These are phyloP conservation scores for Parnassius mnemosyne DNA, from an alignment of 2,888 invertebrate species.

Conservation along the genomic window DNA sequence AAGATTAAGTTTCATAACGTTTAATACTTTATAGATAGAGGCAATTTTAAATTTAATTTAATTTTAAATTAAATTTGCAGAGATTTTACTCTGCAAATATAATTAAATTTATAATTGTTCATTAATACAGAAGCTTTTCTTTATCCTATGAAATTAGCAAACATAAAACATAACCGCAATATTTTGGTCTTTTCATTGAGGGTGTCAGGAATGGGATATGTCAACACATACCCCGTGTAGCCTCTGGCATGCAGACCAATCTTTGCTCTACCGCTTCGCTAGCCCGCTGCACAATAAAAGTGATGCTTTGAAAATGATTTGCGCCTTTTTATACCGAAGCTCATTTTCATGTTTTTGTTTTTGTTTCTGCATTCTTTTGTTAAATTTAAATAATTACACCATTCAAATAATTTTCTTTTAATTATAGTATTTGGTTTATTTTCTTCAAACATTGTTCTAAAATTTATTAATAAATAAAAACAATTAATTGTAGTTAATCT, in stretches of 20 bases:
- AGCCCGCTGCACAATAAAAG: constrained; percentile 1
- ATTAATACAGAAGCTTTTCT: too few relatives aligned
- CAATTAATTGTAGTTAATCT: too few relatives aligned
- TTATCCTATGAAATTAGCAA: not conserved
- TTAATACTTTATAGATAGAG: too few relatives aligned
- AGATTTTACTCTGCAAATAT: too few relatives aligned
- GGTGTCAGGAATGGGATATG: constrained; percentile 37
- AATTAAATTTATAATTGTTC: too few relatives aligned
- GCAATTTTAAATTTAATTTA: too few relatives aligned
- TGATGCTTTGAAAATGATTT: not conserved
- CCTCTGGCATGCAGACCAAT: constrained; percentile 37
- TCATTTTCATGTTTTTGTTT: not conserved
- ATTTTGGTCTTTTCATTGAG: constrained; percentile 30
- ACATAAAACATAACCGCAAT: constrained; percentile 33
- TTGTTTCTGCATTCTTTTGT: too few relatives aligned
- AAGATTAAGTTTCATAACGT: too few relatives aligned
- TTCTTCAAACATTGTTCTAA: not conserved
- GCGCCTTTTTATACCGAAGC: not conserved
- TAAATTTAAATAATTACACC: too few relatives aligned
- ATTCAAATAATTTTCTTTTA: not conserved
- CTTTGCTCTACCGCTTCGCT: constrained; percentile 17
- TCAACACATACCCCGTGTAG: constrained; percentile 37
- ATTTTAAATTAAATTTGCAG: too few relatives aligned
- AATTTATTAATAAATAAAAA: too few relatives aligned
- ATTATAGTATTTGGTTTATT: not conserved